phyloP scores from a whole-genome alignment of 2,113 vertebrate species.

The Oreochromis spilurus region DNA sequence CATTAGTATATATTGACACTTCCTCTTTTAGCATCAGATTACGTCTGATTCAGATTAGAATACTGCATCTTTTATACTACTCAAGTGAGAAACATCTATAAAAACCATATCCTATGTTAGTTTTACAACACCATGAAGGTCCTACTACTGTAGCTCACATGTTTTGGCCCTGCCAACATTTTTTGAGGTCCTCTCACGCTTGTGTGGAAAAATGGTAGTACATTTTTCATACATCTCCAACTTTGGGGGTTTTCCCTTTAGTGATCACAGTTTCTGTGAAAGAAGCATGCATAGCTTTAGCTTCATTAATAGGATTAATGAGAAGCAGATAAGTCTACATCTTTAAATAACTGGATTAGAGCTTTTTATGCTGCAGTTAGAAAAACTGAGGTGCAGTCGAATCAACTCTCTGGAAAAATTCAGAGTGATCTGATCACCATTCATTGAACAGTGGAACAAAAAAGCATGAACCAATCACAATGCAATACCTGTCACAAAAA shows the following conservation, averaged over 20 bases:
- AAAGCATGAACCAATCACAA: fast-evolving
- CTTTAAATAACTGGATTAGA: neutral
- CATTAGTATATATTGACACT: neutral
- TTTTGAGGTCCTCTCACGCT: neutral
- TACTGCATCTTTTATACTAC: neutral
- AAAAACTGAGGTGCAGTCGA: fast-evolving
- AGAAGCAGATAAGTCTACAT: neutral
- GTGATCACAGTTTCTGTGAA: neutral
- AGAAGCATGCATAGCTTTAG: fast-evolving
- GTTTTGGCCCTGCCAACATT: neutral
- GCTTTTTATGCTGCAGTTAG: fast-evolving
- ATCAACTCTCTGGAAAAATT: neutral
- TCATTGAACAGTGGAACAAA: fast-evolving
- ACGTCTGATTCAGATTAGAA: neutral
- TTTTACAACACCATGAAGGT: neutral
- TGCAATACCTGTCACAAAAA: neutral
- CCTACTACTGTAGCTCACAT: neutral
- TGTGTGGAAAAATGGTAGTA: fast-evolving
- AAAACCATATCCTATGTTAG: neutral
- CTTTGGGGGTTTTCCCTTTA: neutral
- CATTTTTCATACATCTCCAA: neutral
- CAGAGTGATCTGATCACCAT: neutral
- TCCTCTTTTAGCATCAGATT: neutral
- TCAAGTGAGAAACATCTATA: neutral
- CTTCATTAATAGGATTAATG: neutral